These are phyloP conservation scores for Abramis brama DNA, from an alignment of 2,113 vertebrate genomes.

Conservation along the genomic window DNA sequence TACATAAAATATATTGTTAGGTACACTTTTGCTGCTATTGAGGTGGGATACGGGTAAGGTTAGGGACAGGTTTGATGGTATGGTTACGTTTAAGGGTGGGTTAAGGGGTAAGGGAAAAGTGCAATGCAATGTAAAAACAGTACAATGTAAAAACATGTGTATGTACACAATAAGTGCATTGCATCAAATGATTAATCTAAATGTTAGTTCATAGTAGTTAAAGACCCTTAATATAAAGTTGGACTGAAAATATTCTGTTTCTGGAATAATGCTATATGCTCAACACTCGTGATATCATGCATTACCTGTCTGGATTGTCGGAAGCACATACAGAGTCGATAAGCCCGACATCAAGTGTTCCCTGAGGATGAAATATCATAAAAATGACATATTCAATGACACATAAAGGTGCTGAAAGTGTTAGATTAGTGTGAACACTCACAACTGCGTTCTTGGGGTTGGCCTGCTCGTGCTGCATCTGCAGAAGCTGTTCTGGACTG, in stretches of 20 bases:
- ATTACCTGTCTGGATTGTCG: conserved; percentile 90
- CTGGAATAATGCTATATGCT: background rate
- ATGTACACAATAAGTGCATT: background rate
- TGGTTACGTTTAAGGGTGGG: too few species aligned
- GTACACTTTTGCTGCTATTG: too few species aligned
- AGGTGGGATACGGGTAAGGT: too few species aligned
- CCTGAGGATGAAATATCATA: conserved; percentile 67
- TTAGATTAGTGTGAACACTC: conserved; percentile 63
- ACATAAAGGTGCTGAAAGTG: background rate
- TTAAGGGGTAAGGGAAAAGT: too few species aligned
- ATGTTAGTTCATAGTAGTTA: background rate
- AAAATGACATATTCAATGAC: background rate
- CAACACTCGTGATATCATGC: background rate
- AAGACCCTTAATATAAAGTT: background rate
- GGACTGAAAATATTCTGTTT: background rate
- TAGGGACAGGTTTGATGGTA: too few species aligned
- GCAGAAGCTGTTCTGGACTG: conserved; percentile 85
- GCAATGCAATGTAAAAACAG: too few species aligned
- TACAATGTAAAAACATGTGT: too few species aligned
- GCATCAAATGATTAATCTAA: background rate
- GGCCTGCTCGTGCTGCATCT: conserved; percentile 91
- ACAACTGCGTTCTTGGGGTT: conserved; percentile 94
- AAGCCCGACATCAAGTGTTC: conserved; percentile 89
- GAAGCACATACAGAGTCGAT: conserved; percentile 93
- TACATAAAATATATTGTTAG: too few species aligned